Evolutionary conservation across 2,113 vertebrate genomes (phyloP).

Genomic region (Aspiorhynchus laticeps): DNA sequence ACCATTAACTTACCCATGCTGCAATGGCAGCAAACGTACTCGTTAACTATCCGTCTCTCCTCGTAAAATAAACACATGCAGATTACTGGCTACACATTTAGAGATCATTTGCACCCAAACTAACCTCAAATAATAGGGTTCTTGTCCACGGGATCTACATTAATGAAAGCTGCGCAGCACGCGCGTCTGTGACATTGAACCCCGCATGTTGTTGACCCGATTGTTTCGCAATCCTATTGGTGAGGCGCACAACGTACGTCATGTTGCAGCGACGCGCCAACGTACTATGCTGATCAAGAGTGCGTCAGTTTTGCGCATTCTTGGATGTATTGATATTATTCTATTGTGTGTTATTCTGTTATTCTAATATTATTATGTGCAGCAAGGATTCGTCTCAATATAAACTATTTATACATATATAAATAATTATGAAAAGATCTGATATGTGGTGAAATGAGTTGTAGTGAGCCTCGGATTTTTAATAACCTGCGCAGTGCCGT

Average conservation of each 20-base stretch:
- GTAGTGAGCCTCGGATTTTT: not conserved
- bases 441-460: not conserved
- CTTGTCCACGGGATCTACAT: not conserved
- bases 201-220: slow-evolving; percentile 18
- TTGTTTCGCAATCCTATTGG: slow-evolving; percentile 15
- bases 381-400: not conserved
- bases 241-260: slow-evolving; percentile 36
- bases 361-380: not conserved
- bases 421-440: not conserved
- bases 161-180: not conserved
- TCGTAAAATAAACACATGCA: not conserved
- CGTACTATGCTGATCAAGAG: not conserved
- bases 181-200: slow-evolving; percentile 58
- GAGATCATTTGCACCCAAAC: not conserved
- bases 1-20: not conserved
- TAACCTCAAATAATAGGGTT: not conserved
- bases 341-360: not conserved
- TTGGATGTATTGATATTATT: not conserved
- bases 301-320: slow-evolving; percentile 18
- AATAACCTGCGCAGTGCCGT: not conserved
- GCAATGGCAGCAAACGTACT: not conserved
- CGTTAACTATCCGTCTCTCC: not conserved
- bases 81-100: not conserved
- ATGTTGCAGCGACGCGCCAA: slow-evolving; percentile 16
- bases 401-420: not conserved